These are phyloP conservation scores for Tanaodytes sp. DNA, from an alignment of 2,888 invertebrate species.

Conservation along the genomic window DNA sequence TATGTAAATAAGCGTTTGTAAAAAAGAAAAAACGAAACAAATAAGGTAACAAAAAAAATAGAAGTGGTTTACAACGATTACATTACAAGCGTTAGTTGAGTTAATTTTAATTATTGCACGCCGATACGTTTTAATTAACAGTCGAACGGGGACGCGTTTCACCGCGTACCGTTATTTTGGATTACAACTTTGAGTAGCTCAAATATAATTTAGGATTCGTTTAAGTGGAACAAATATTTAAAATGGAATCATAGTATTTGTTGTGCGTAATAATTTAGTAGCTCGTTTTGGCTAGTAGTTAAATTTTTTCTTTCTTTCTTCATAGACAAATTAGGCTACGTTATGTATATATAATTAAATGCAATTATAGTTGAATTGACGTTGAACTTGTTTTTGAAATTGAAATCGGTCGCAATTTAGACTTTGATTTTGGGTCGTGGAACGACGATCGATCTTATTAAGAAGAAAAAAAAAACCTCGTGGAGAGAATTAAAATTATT, in stretches of 20 bases:
- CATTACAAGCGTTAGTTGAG: neutral
- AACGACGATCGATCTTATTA: no score
- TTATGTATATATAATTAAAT: constrained; percentile 30
- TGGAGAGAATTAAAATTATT: neutral
- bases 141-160: constrained; percentile 4
- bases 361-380: constrained; percentile 24
- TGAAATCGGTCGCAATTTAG: constrained; percentile 7
- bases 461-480: no score
- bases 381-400: constrained; percentile 3
- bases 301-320: constrained; percentile 24
- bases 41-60: neutral
- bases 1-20: constrained; percentile 15
- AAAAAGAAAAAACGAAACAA: neutral
- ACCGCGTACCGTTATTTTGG: constrained; percentile 5
- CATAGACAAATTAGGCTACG: constrained; percentile 18
- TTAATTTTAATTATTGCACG: constrained; percentile 19
- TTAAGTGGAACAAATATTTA: constrained; percentile 14
- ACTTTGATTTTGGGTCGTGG: constrained; percentile 21
- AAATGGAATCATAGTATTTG: constrained; percentile 27
- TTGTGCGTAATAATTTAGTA: constrained; percentile 37
- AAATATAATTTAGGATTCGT: constrained; percentile 20
- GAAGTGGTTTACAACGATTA: neutral
- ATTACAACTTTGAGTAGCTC: constrained; percentile 23
- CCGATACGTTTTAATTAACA: constrained; percentile 10
- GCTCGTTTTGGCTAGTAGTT: constrained; percentile 12